Evolutionary conservation across 2,888 invertebrate species (phyloP), one percentile per base, ranked within the genome.

Genomic region (Drosophila greeni): DNA sequence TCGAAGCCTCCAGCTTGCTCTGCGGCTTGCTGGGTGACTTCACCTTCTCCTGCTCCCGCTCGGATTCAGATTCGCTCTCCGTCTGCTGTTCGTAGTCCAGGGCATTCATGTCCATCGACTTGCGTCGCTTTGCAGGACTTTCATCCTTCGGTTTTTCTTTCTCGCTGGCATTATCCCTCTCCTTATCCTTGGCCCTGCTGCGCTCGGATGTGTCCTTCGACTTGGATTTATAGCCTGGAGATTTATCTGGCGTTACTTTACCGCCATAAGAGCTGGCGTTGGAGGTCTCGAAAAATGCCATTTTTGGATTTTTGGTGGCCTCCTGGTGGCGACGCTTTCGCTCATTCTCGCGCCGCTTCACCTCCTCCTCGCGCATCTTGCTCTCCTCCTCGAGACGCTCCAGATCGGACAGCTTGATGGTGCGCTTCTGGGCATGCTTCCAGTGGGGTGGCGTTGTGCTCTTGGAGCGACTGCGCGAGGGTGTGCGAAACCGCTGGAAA

Each of bases 391-490:
- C 94, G 9, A 92, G 89, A 74, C 92, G 92, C 90, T 95, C 94
- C 82, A 94, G 92, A 83, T 96, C 95, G 0, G 94, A 93, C 2
- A 95, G 90, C 87, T 95, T 95, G 72, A 97, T 95, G 49, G 95
- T 95, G 53, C 95, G 91, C 23, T 94, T 92, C 87, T 96, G 95
- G 66, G 96, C 97, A 84, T 95, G 94, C 40, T 95, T 92, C 98
- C 98, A 98, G 89, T 98, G 97, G 8, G 97, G 95, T 11, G 98
- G 98, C 1, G 98, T 98, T 29, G 92, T 93, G 82, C 97, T 97
- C 56, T 96, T 92, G 0, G 95, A 95, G 0, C 97, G 93, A 64
- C 95, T 95, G 14, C 94, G 91, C 40, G 90, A 90, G 37, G 95
- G 95, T 0, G 96, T 96, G 72, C 95, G 93, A 88, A 95, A 97